A percentile compares a stretch with the other conserved stretches of the same genome.
Conservation (phyloP, 2,113 vertebrate species). For the Sapayoa aenigma region DNA sequence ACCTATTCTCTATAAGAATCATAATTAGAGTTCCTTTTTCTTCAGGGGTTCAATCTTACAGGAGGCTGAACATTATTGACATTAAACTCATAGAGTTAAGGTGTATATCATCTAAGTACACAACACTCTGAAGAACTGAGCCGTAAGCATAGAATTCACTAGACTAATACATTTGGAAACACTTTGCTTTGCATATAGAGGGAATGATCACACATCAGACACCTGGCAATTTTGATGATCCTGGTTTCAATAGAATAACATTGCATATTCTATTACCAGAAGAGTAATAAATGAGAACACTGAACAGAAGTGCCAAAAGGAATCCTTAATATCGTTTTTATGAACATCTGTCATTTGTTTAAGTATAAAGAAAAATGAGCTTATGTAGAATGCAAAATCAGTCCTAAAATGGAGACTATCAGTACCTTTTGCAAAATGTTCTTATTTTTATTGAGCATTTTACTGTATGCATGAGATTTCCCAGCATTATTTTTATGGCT, state of each 20-base stretch:
- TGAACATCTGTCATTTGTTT: conserved; percentile 57
- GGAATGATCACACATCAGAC: conserved; percentile 42
- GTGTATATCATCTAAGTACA: conserved; percentile 9
- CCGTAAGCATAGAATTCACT: conserved; percentile 8
- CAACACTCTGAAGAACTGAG: conserved; percentile 14
- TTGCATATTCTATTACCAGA: conserved; percentile 31
- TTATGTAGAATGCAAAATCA: not conserved
- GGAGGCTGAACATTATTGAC: conserved; percentile 31
- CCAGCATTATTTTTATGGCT: conserved; percentile 8
- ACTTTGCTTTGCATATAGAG: conserved; percentile 45
- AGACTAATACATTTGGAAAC: conserved; percentile 17
- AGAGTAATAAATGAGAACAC: conserved; percentile 40
- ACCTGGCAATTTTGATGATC: conserved; percentile 49
- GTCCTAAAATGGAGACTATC: conserved; percentile 9
- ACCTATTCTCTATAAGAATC: not conserved
- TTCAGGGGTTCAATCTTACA: conserved; percentile 24
- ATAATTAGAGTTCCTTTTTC: not conserved
- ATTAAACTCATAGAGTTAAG: not conserved
- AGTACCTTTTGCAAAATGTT: conserved; percentile 37
- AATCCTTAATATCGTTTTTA: conserved; percentile 6
- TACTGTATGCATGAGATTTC: not conserved
- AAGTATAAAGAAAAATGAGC: conserved; percentile 37
- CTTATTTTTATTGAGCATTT: conserved; percentile 43
- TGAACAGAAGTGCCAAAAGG: conserved; percentile 41
- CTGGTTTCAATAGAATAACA: conserved; percentile 43